These are phyloP conservation scores for Glaucopsyche alexis DNA, from an alignment of 2,888 invertebrate genomes.

Conservation along the genomic window DNA sequence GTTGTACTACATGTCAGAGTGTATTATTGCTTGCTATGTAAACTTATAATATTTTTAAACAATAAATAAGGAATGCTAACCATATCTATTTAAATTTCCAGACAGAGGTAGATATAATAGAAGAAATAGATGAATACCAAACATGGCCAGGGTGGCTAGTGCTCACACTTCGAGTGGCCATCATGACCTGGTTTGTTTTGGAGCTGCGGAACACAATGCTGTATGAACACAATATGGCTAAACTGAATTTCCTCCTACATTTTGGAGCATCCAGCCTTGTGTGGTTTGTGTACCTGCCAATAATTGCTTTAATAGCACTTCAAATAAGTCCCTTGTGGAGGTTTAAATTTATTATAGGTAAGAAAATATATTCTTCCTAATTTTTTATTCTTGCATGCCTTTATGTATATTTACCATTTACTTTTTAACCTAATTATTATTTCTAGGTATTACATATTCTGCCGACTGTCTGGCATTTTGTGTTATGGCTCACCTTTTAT, in stretches of 20 bases:
- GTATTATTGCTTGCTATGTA: no score
- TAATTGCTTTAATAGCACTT: slow-evolving; percentile 94
- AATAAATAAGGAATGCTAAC: no score
- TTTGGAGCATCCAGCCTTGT: slow-evolving; percentile 98
- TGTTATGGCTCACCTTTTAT: slow-evolving; percentile 96
- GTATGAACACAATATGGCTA: slow-evolving; percentile 80
- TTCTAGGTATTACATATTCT: slow-evolving; percentile 94
- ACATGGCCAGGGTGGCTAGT: slow-evolving; percentile 99
- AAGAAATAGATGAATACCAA: slow-evolving; percentile 98
- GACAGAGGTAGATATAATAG: slow-evolving; percentile 97
- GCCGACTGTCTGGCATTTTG: slow-evolving; percentile 97
- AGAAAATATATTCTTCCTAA: slow-evolving; percentile 49
- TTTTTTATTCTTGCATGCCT: neutral
- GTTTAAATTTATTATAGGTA: slow-evolving; percentile 94
- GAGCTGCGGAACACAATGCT: slow-evolving; percentile 81
- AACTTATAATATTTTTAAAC: no score
- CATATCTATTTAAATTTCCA: slow-evolving; percentile 53
- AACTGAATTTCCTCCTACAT: slow-evolving; percentile 95
- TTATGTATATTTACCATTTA: no score
- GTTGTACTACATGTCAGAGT: no score
- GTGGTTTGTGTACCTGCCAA: slow-evolving; percentile 98
- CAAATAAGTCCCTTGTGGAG: slow-evolving; percentile 97
- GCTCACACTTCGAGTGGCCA: slow-evolving; percentile 89
- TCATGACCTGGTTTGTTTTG: slow-evolving; percentile 94
- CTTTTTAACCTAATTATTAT: neutral